Evolutionary conservation across 1,140 invertebrate genomes (phyloP), one percentile per base, ranked within the genome.

Genomic region (Colletes latitarsis): DNA sequence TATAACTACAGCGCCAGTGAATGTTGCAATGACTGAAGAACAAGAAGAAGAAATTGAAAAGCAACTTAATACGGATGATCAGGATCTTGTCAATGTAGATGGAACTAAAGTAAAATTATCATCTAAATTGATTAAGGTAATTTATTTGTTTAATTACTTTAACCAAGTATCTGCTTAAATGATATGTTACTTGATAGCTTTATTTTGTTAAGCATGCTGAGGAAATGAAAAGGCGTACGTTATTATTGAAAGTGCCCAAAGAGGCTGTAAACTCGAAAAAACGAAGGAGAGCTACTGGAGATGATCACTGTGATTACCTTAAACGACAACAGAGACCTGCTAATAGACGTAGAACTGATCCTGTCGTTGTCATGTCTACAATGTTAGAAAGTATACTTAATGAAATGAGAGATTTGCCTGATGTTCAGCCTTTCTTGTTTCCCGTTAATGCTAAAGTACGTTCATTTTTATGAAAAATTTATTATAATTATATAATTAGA

Each of bases 281-380:
- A 88, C 94, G 94, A 68, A 94, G 96, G 53, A 94, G 96, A 83
- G 95, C 95, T 49, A 95, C 95, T 30, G 96, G 94, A 4, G 96
- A 97, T 70, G 95, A 96, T 67, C 97, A 98, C 79, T 98, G 97
- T 92, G 98, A 99, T 94, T 99, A 99, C 89, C 93, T 99, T 1
- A 98, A 98, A 87, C 96, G 96, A 73, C 97, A 97, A 21, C 96
- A 96, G 60, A 96, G 97, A 85, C 96, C 97, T 0, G 97, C 98
- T 0, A 99, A 99, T 92, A 94, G 99, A 43, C 94, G 98, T n/a
- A 94, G 99, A 71, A 99, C 99, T 1, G 98, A 99, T 94, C 99
- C 99, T 0, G 96, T 99, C 0, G 98, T 99, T 14, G 98, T 98
- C 0, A 93, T 99, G 82, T 98, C 98, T 0, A 98, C 97, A 1